Conservation (phyloP, 2,113 vertebrate species). For the Phalacrocorax carbo region DNA sequence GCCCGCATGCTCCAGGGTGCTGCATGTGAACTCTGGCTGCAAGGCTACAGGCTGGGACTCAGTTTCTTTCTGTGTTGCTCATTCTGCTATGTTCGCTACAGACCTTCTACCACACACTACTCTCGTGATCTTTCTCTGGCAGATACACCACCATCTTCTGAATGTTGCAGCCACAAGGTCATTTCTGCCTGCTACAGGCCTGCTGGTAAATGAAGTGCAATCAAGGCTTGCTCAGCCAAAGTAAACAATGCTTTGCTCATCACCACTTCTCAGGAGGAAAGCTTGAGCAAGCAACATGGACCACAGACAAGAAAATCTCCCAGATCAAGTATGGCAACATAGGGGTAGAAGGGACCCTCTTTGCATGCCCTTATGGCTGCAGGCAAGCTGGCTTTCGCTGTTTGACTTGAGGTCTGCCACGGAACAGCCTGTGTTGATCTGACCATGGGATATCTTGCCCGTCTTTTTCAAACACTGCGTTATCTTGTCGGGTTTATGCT, state of each 20-base stretch:
- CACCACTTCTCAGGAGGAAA: not conserved
- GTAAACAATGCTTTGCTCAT: not conserved
- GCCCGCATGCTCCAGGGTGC: not conserved
- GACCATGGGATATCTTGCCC: not conserved
- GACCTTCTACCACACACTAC: not conserved
- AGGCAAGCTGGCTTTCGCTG: not conserved
- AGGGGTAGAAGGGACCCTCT: not conserved
- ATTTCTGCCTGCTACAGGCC: not conserved
- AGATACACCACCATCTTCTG: not conserved
- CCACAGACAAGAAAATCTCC: not conserved
- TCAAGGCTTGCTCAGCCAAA: not conserved
- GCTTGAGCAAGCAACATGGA: not conserved
- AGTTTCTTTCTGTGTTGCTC: not conserved
- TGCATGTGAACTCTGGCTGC: not conserved
- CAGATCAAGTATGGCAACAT: not conserved
- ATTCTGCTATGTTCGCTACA: fast-evolving
- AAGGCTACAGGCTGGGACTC: not conserved
- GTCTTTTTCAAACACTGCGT: too few relatives aligned
- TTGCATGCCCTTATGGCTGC: not conserved
- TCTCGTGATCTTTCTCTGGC: not conserved
- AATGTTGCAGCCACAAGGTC: fast-evolving
- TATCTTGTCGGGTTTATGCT: not conserved
- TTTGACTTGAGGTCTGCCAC: too few relatives aligned
- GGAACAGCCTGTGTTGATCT: not conserved
- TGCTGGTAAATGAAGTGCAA: not conserved